A percentile compares a stretch with the other conserved stretches of the same genome.
Evolutionary conservation across 2,888 invertebrate genomes (phyloP).

Genomic region (Portevinia maculata): DNA sequence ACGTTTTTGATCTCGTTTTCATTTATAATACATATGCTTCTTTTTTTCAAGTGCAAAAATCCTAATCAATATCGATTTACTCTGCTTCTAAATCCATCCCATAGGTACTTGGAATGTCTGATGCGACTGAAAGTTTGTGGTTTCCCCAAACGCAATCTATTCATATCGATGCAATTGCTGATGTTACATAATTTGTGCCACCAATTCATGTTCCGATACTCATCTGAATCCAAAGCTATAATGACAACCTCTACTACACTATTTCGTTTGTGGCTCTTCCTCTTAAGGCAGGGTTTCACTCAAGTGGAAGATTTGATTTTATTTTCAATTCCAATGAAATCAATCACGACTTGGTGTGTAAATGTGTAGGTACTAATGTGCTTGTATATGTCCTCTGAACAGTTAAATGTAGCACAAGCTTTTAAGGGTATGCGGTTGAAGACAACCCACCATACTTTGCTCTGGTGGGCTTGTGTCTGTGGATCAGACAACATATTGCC

Average conservation of each 20-base stretch:
- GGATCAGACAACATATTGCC: conserved; percentile 53
- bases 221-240: not conserved
- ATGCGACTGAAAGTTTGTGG: conserved; percentile 55
- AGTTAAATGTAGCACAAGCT: conserved; percentile 50
- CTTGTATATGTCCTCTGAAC: conserved; percentile 3
- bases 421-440: conserved; percentile 53
- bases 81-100: conserved; percentile 5
- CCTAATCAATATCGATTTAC: conserved; percentile 41
- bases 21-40: not conserved
- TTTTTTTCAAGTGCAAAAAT: conserved; percentile 38
- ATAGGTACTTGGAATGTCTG: conserved; percentile 26
- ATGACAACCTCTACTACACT: not conserved
- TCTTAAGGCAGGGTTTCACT: conserved; percentile 35
- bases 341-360: conserved; percentile 41
- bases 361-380: not conserved
- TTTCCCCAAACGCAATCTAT: conserved; percentile 25
- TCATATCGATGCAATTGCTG: conserved; percentile 54
- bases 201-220: not conserved
- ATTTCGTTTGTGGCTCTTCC: conserved; percentile 13
- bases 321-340: conserved; percentile 66
- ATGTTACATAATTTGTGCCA: conserved; percentile 34
- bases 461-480: conserved; percentile 21
- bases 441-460: conserved; percentile 45
- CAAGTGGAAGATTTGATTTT: conserved; percentile 66
- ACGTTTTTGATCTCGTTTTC: no score